Percentiles rank a stretch among this genome's conserved stretches.
These are phyloP conservation scores for Periophthalmus magnuspinnatus DNA, from an alignment of 2,797 vertebrate genomes.

Conservation along the genomic window DNA sequence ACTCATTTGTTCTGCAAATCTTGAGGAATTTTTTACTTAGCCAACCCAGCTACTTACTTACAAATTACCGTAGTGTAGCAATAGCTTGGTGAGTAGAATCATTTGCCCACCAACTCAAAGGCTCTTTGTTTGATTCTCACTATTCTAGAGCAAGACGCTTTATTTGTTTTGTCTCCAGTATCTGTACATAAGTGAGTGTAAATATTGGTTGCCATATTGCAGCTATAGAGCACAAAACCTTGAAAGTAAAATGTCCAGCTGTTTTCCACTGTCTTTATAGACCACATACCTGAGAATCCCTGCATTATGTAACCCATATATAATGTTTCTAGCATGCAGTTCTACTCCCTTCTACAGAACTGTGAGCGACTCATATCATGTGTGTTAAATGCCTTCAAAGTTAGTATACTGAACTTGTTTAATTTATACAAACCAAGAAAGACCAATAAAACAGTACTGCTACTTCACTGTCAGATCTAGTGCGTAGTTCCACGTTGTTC, in stretches of 20 bases:
- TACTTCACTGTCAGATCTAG: too few species aligned
- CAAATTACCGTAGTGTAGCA: too few species aligned
- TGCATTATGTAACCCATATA: conserved; percentile 7
- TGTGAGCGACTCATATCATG: background rate
- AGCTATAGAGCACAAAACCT: background rate
- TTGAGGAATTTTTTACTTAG: too few species aligned
- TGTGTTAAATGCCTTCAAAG: background rate
- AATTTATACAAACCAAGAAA: background rate
- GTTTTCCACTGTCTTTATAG: background rate
- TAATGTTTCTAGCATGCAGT: background rate
- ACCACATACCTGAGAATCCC: background rate
- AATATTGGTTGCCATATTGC: background rate
- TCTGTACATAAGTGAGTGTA: too few species aligned
- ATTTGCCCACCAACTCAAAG: background rate
- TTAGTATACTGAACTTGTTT: background rate
- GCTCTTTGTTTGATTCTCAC: background rate
- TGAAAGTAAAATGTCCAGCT: background rate
- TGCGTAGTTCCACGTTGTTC: too few species aligned
- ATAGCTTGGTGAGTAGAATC: background rate
- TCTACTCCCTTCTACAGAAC: background rate
- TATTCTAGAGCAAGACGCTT: background rate
- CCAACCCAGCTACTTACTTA: too few species aligned
- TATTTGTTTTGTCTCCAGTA: too few species aligned
- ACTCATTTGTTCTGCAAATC: background rate
- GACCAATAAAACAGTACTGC: background rate